A percentile compares a stretch with the other conserved stretches of the same genome.
Conservation (phyloP, 2,113 vertebrate genomes). For the Hyperoodon ampullatus region DNA sequence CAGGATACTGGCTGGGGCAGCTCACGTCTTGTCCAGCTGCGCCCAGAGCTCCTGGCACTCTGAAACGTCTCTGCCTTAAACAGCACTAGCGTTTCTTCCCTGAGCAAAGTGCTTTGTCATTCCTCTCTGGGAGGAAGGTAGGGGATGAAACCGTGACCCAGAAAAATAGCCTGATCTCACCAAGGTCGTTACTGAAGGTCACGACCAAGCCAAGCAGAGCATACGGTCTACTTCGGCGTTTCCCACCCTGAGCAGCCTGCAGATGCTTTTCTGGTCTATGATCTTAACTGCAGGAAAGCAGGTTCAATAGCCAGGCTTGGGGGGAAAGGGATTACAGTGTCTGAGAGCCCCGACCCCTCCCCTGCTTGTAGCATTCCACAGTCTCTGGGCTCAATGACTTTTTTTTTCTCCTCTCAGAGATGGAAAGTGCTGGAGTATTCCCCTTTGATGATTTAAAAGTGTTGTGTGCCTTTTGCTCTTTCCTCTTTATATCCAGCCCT, state of each 20-base stretch:
- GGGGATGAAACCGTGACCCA: neutral
- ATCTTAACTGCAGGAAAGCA: neutral
- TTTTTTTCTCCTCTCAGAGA: neutral
- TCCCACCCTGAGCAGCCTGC: neutral
- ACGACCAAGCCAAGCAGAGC: neutral
- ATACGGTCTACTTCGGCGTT: fast-evolving
- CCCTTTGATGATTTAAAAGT: slow-evolving; percentile 82
- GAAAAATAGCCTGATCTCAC: neutral
- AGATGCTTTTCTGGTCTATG: neutral
- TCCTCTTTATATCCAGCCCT: slow-evolving; percentile 77
- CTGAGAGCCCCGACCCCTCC: neutral
- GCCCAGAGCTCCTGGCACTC: neutral
- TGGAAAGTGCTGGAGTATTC: slow-evolving; percentile 14
- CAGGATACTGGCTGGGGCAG: fast-evolving
- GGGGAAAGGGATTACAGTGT: neutral
- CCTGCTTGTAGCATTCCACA: neutral
- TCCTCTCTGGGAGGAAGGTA: neutral
- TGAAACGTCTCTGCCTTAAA: neutral
- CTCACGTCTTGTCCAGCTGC: neutral
- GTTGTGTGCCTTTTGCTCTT: slow-evolving; percentile 74
- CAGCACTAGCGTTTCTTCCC: neutral
- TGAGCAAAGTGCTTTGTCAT: slow-evolving; percentile 51
- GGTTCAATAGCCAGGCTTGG: neutral
- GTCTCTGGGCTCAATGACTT: neutral
- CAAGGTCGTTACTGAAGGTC: neutral